These are phyloP conservation scores for Apodemus speciosus DNA, from an alignment of 2,113 vertebrate species.

Conservation along the genomic window DNA sequence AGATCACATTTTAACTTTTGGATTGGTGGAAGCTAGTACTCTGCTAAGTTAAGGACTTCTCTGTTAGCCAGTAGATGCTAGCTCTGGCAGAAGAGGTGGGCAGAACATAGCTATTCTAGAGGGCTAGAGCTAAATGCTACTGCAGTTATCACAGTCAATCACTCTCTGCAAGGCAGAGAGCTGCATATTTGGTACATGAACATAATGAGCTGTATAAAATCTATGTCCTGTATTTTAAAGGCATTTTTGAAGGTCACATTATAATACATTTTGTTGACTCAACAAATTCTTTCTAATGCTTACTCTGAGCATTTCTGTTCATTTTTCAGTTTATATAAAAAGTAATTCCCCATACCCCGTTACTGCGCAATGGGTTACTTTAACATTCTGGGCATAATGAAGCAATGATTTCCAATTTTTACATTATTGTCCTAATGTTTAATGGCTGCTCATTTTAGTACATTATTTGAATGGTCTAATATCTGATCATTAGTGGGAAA, in stretches of 20 bases:
- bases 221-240: not conserved
- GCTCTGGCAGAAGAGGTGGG: not conserved
- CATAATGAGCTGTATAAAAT: not conserved
- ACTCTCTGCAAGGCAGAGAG: not conserved
- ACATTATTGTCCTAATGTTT: not conserved
- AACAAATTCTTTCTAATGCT: not conserved
- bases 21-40: not conserved
- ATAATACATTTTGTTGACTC: not conserved
- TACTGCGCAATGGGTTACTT: not conserved
- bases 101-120: not conserved
- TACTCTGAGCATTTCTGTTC: not conserved
- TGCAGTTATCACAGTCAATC: not conserved
- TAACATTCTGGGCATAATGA: not conserved
- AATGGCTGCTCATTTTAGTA: not conserved
- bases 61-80: not conserved
- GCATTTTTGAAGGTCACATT: not conserved
- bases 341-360: not conserved
- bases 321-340: not conserved
- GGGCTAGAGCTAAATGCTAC: not conserved
- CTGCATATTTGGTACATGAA: not conserved
- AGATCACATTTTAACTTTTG: not conserved
- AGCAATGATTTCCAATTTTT: not conserved
- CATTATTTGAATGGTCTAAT: slow-evolving; percentile 25
- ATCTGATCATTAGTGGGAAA: not conserved
- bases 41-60: not conserved